Evolutionary conservation across 2,113 vertebrate species (phyloP).

Genomic region (Willisornis vidua): DNA sequence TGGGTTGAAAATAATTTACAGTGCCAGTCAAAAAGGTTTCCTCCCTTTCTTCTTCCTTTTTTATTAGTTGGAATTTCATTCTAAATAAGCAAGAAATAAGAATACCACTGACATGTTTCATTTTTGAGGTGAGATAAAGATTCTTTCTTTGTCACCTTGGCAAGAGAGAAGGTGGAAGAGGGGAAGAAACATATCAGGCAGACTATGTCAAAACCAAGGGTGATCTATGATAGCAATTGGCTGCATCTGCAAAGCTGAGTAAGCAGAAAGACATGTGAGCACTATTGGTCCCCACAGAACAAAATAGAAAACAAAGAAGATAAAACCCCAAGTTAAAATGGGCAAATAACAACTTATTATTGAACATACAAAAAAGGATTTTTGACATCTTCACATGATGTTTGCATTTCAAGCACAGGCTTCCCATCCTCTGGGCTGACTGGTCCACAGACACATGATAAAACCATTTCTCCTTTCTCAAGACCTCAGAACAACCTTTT

Average conservation of each 20-base stretch:
- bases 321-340: background rate
- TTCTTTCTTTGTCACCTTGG: background rate
- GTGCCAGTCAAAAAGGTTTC: background rate
- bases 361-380: background rate
- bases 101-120: background rate
- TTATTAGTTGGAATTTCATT: background rate
- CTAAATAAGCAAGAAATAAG: background rate
- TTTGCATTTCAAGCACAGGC: background rate
- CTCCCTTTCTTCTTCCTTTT: background rate
- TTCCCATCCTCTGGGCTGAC: background rate
- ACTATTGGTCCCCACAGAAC: background rate
- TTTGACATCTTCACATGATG: background rate
- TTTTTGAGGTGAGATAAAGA: background rate
- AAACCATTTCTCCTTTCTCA: background rate
- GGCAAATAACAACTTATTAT: background rate
- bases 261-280: conserved; percentile 10
- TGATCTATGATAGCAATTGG: background rate
- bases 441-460: background rate
- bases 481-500: background rate
- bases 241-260: conserved; percentile 24
- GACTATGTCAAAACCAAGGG: background rate
- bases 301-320: background rate
- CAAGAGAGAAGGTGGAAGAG: background rate
- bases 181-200: background rate
- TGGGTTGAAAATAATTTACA: background rate